Evolutionary conservation across 2,113 vertebrate species (phyloP).

Genomic region (Pterocles orientalis): DNA sequence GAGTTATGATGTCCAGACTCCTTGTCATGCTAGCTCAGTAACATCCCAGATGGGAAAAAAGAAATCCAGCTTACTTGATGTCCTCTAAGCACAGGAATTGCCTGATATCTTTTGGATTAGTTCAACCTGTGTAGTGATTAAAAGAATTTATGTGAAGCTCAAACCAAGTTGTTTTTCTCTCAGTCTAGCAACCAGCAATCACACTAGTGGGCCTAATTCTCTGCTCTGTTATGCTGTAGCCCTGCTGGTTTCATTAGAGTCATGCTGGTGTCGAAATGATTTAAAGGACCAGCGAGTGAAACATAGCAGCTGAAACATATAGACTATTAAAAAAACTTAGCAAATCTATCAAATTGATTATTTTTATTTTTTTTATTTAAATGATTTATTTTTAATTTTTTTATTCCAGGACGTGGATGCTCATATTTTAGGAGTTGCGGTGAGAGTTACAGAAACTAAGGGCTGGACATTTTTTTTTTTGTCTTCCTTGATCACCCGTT

Average conservation of each 20-base stretch:
- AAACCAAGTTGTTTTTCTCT: not conserved
- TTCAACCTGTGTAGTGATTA: not conserved
- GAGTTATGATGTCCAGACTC: not conserved
- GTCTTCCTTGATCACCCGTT: not conserved
- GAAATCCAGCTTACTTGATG: not conserved
- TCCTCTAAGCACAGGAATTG: not conserved
- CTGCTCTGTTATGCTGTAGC: conserved; percentile 5
- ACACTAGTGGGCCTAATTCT: conserved; percentile 15
- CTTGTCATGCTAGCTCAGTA: not conserved
- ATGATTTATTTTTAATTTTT: not conserved
- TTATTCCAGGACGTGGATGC: not conserved
- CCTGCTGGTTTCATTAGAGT: conserved; percentile 48
- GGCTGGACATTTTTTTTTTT: not conserved
- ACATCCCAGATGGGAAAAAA: not conserved
- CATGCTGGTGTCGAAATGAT: conserved; percentile 20
- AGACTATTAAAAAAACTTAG: not conserved
- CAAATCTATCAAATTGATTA: not conserved
- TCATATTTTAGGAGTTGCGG: not conserved
- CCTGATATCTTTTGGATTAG: conserved; percentile 13
- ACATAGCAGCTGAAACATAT: not conserved
- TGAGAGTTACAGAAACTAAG: not conserved
- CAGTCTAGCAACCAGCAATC: conserved; percentile 23
- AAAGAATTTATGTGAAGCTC: not conserved
- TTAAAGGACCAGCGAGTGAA: conserved; percentile 13
- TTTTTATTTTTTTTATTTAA: not conserved